phyloP scores from a whole-genome alignment of 2,888 invertebrate genomes.

The Amphiduros pacificus region DNA sequence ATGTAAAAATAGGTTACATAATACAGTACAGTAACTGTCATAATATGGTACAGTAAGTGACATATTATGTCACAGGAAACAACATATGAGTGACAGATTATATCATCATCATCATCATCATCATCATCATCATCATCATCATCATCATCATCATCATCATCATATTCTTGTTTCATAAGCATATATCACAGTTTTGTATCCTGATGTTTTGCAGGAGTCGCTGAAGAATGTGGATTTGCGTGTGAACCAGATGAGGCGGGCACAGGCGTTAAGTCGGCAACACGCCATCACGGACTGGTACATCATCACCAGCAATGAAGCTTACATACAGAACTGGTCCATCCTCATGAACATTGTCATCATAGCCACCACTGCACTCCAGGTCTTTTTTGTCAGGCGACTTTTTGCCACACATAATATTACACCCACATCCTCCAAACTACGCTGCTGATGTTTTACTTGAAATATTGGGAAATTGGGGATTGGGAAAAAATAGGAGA shows the following conservation, averaged over 20 bases:
- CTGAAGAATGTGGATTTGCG: slow-evolving; percentile 8
- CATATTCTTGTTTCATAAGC: background rate
- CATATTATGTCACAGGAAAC: too few relatives aligned
- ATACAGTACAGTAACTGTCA: background rate
- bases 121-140: too few relatives aligned
- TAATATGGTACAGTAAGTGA: too few relatives aligned
- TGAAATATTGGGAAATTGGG: too few relatives aligned
- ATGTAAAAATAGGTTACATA: background rate
- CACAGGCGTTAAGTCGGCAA: slow-evolving; percentile 22
- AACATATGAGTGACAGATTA: too few relatives aligned
- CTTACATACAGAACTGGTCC: slow-evolving; percentile 69
- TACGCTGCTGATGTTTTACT: too few relatives aligned
- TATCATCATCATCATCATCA: too few relatives aligned
- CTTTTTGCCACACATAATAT: slow-evolving; percentile 66
- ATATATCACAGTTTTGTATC: background rate
- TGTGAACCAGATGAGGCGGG: slow-evolving; percentile 5
- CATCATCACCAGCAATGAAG: slow-evolving; percentile 13
- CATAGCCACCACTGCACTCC: slow-evolving; percentile 74
- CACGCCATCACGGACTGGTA: slow-evolving; percentile 26
- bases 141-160: too few relatives aligned
- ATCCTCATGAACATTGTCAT: slow-evolving; percentile 83
- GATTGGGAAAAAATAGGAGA: too few relatives aligned
- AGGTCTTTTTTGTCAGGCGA: slow-evolving; percentile 87
- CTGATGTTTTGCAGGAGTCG: slow-evolving; percentile 12
- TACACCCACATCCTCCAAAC: too few relatives aligned